A percentile compares a stretch with the other conserved stretches of the same genome.
phyloP scores from a whole-genome alignment of 2,113 vertebrate species.

The Cephalophus harveyi region DNA sequence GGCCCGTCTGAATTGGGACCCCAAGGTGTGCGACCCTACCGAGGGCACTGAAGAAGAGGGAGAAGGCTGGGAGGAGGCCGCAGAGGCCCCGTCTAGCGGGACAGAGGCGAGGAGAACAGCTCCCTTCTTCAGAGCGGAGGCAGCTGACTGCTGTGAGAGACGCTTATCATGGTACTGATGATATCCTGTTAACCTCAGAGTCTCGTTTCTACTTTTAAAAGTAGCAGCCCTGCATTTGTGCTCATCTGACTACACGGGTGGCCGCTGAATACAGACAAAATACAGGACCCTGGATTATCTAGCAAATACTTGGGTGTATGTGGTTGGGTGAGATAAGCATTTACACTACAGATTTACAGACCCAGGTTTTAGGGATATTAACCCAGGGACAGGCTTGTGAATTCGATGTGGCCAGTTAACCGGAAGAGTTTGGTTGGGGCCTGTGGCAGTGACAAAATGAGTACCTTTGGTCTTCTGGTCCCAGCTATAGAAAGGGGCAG shows the following conservation, averaged over 20 bases:
- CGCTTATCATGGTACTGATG: not conserved
- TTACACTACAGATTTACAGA: not conserved
- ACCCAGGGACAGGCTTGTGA: not conserved
- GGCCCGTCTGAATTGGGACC: not conserved
- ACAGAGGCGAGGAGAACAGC: not conserved
- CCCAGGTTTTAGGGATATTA: not conserved
- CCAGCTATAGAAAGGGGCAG: not conserved
- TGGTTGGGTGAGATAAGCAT: not conserved
- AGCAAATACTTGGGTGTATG: not conserved
- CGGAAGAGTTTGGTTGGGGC: not conserved
- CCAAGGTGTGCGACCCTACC: not conserved
- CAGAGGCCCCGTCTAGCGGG: accelerated
- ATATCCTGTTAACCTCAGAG: not conserved
- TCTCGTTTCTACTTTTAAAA: not conserved
- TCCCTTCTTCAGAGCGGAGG: not conserved
- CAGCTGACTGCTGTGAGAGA: not conserved
- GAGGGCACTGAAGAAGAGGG: not conserved
- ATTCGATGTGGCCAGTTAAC: not conserved
- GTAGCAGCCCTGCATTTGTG: not conserved
- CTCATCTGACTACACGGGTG: not conserved
- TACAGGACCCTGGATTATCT: not conserved
- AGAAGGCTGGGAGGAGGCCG: not conserved
- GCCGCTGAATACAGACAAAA: not conserved
- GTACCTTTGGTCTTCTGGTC: not conserved
- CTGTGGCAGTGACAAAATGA: not conserved